phyloP scores from a whole-genome alignment of 1,140 invertebrate species.

The Tetraneura akinire region DNA sequence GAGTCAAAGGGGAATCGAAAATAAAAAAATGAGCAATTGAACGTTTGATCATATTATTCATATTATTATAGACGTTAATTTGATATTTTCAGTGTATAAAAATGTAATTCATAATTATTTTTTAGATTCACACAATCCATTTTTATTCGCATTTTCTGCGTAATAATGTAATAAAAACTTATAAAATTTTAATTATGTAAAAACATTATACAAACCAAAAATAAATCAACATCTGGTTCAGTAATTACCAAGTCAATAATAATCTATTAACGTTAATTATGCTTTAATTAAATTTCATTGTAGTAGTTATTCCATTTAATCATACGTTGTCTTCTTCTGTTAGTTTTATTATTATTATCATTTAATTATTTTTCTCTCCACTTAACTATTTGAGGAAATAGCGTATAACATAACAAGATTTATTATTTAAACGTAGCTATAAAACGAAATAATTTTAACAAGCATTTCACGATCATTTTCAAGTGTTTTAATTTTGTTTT shows the following conservation, averaged over 20 bases:
- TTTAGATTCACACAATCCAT: no score
- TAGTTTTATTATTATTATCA: neutral
- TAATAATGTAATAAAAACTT: no score
- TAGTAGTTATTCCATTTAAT: neutral
- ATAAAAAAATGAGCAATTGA: slow-evolving; percentile 1
- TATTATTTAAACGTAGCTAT: neutral
- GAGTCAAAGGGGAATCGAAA: neutral
- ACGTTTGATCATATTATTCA: neutral
- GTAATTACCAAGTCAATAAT: neutral
- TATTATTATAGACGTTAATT: neutral
- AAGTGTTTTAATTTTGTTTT: neutral
- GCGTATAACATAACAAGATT: neutral
- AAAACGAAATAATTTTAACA: neutral
- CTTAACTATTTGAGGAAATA: neutral
- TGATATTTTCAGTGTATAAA: neutral
- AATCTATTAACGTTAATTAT: neutral
- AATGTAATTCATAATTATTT: no score
- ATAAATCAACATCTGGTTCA: neutral
- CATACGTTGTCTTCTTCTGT: neutral
- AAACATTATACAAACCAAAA: no score
- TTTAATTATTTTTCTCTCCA: neutral
- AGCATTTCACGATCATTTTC: neutral
- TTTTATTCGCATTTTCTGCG: no score
- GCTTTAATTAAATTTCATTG: neutral
- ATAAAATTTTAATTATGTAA: no score